phyloP scores from a whole-genome alignment of 2,113 vertebrate genomes.

The Cacatua alba region DNA sequence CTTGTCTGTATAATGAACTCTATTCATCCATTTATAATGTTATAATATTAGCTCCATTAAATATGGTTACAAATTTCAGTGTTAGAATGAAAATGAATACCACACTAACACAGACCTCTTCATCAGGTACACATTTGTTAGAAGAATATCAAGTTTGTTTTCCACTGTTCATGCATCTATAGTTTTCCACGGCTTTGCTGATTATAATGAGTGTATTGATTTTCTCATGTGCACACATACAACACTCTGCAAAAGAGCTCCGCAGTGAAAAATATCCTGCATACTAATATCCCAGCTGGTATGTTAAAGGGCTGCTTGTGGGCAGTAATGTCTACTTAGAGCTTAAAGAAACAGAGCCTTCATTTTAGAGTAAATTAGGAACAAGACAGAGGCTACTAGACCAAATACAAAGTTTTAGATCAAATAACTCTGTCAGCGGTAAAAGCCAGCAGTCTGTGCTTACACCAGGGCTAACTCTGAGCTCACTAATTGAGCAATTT shows the following conservation, averaged over 20 bases:
- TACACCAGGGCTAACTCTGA: background rate
- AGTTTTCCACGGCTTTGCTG: background rate
- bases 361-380: background rate
- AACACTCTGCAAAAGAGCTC: background rate
- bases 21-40: background rate
- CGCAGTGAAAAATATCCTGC: background rate
- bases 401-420: background rate
- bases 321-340: background rate
- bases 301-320: background rate
- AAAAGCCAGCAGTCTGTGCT: background rate
- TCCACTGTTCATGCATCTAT: background rate
- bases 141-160: background rate
- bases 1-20: background rate
- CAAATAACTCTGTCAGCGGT: background rate
- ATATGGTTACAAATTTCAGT: background rate
- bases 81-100: background rate
- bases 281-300: background rate
- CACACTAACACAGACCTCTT: background rate
- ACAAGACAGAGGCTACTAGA: background rate
- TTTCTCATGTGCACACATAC: background rate
- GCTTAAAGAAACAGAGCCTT: background rate
- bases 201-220: background rate
- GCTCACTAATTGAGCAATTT: background rate
- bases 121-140: background rate
- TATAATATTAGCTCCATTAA: background rate